phyloP scores from a whole-genome alignment of 2,888 invertebrate species.

The Drosophila testacea region DNA sequence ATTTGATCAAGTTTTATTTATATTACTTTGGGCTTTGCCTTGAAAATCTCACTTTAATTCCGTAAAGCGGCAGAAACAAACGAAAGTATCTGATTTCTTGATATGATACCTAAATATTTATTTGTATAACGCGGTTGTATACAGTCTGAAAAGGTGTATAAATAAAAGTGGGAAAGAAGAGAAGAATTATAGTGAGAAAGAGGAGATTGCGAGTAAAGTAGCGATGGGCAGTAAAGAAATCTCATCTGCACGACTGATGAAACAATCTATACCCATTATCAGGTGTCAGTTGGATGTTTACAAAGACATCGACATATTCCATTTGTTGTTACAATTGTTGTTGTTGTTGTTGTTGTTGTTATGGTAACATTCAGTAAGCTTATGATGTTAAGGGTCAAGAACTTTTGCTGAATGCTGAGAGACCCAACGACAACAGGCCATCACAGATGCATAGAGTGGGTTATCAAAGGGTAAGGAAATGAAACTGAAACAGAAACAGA shows the following conservation, averaged over 20 bases:
- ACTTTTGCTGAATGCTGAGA: conserved; percentile 14
- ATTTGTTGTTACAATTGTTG: conserved; percentile 23
- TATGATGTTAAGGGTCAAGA: conserved; percentile 50
- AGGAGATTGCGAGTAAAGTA: no score
- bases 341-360: conserved; percentile 16
- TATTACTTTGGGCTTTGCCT: no score
- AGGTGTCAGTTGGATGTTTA: conserved; percentile 63
- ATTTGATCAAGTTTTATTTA: no score
- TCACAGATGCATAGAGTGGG: not conserved
- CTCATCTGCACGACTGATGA: conserved; percentile 6
- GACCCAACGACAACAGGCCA: not conserved
- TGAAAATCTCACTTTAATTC: no score
- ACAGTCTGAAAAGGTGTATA: not conserved
- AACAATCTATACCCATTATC: conserved; percentile 65
- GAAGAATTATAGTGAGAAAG: not conserved
- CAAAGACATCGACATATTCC: conserved; percentile 43
- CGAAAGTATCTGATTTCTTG: no score
- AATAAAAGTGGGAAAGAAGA: not conserved
- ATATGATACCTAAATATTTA: no score
- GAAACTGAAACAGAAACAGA: no score
- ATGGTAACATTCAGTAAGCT: conserved; percentile 25
- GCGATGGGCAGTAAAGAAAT: not conserved
- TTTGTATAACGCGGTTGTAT: no score
- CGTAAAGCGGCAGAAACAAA: no score
- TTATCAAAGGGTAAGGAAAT: conserved; percentile 1